phyloP scores from a whole-genome alignment of 2,888 invertebrate species.

The Drosophila demipolita region DNA sequence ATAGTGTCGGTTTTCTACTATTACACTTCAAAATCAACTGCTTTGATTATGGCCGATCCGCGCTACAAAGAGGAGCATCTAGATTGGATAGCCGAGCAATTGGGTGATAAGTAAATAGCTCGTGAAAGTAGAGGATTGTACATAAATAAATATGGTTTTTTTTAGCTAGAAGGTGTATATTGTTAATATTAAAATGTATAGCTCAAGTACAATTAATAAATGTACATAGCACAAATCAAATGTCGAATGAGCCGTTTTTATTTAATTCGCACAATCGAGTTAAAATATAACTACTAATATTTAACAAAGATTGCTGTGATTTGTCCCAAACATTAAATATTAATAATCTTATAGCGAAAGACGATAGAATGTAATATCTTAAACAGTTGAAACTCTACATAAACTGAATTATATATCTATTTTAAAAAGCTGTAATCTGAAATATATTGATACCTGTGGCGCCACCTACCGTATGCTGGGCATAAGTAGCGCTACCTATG shows the following conservation, averaged over 20 bases:
- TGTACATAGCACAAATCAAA: slow-evolving; percentile 34
- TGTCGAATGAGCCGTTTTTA: neutral
- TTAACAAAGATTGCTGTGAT: neutral
- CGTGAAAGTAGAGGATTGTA: slow-evolving; percentile 8
- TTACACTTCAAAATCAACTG: slow-evolving; percentile 95
- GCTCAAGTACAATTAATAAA: slow-evolving; percentile 37
- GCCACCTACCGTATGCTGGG: slow-evolving; percentile 25
- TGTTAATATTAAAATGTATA: slow-evolving; percentile 14
- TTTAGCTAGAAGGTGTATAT: slow-evolving; percentile 35
- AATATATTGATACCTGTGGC: slow-evolving; percentile 18
- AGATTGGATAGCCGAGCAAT: slow-evolving; percentile 89
- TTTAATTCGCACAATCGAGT: neutral
- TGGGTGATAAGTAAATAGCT: slow-evolving; percentile 83
- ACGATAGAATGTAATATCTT: neutral
- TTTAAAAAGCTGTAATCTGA: neutral
- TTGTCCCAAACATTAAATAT: neutral
- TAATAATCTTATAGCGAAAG: neutral
- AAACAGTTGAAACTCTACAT: neutral
- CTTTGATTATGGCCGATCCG: slow-evolving; percentile 94
- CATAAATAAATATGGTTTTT: slow-evolving; percentile 17
- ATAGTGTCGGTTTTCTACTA: slow-evolving; percentile 90
- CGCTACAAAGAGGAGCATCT: slow-evolving; percentile 95
- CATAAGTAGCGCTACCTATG: neutral
- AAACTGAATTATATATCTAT: neutral
- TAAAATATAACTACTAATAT: neutral